A percentile compares a stretch with the other conserved stretches of the same genome.
phyloP scores from a whole-genome alignment of 2,888 invertebrate genomes.

The Capitulum mitella region DNA sequence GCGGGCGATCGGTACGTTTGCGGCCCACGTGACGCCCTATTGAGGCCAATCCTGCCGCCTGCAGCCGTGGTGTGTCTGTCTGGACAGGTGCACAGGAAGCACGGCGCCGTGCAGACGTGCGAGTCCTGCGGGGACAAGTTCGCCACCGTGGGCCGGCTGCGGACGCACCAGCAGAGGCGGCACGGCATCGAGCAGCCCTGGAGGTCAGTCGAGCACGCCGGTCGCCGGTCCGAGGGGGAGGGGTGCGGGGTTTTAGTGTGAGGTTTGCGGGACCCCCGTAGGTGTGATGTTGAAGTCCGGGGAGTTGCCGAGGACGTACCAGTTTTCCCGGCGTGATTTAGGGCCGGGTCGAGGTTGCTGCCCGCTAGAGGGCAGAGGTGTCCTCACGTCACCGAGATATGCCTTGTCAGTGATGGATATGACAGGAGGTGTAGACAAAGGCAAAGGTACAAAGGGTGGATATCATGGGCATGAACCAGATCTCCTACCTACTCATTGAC shows the following conservation, averaged over 20 bases:
- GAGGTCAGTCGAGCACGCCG: background rate
- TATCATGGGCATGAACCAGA: too few relatives aligned
- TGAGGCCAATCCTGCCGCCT: background rate
- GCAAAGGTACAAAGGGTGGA: too few relatives aligned
- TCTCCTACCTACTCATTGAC: too few relatives aligned
- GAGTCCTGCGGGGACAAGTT: background rate
- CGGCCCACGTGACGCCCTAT: too few relatives aligned
- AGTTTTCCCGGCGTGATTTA: too few relatives aligned
- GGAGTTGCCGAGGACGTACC: background rate
- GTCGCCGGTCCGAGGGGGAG: too few relatives aligned
- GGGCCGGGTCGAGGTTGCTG: too few relatives aligned
- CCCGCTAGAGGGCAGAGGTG: too few relatives aligned
- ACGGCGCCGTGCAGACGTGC: background rate
- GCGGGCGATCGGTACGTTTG: too few relatives aligned
- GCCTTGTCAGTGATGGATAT: too few relatives aligned
- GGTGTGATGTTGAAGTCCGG: background rate
- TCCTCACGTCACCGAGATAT: too few relatives aligned
- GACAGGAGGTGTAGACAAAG: too few relatives aligned
- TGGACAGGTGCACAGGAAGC: background rate
- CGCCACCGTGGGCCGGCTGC: background rate
- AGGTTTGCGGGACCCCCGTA: background rate
- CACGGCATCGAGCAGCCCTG: conserved; percentile 1
- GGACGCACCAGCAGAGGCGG: background rate
- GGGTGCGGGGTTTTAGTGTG: background rate
- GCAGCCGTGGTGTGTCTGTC: background rate